A percentile compares a stretch with the other conserved stretches of the same genome.
Conservation (phyloP, 2,113 vertebrate genomes). For the Entelurus aequoreus region DNA sequence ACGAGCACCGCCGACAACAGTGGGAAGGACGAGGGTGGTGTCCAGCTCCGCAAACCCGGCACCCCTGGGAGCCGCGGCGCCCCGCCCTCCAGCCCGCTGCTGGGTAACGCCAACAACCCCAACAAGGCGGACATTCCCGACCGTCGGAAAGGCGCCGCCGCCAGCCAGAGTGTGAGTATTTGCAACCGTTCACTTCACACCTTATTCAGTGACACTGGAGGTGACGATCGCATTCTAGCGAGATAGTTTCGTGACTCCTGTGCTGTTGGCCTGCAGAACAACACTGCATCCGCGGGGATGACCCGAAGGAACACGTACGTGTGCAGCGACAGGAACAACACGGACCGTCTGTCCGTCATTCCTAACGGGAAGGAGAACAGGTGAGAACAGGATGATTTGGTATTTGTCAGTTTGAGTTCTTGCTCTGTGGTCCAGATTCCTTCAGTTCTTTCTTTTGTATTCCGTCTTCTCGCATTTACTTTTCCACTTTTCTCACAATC, state of each 20-base stretch:
- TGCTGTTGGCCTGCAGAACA: constrained; percentile 73
- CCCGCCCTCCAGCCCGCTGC: constrained; percentile 88
- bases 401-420: not conserved
- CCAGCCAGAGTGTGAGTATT: constrained; percentile 79
- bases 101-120: constrained; percentile 93
- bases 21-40: constrained; percentile 81
- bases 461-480: constrained; percentile 26
- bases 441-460: constrained; percentile 22
- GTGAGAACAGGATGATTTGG: constrained; percentile 62
- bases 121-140: constrained; percentile 98
- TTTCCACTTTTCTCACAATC: constrained; percentile 30
- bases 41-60: constrained; percentile 79
- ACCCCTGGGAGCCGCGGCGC: constrained; percentile 78
- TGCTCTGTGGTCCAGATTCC: constrained; percentile 4
- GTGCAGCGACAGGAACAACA: constrained; percentile 87
- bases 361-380: constrained; percentile 98
- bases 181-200: not conserved
- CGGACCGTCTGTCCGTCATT: constrained; percentile 89
- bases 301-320: constrained; percentile 94
- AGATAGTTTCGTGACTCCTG: no score
- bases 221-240: no score
- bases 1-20: constrained; percentile 83
- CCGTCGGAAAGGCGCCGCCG: constrained; percentile 84
- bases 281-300: constrained; percentile 86
- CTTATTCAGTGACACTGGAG: not conserved